Percentiles rank a stretch among this genome's conserved stretches.
phyloP scores from a whole-genome alignment of 2,888 invertebrate species.

The Phortica okadai region DNA sequence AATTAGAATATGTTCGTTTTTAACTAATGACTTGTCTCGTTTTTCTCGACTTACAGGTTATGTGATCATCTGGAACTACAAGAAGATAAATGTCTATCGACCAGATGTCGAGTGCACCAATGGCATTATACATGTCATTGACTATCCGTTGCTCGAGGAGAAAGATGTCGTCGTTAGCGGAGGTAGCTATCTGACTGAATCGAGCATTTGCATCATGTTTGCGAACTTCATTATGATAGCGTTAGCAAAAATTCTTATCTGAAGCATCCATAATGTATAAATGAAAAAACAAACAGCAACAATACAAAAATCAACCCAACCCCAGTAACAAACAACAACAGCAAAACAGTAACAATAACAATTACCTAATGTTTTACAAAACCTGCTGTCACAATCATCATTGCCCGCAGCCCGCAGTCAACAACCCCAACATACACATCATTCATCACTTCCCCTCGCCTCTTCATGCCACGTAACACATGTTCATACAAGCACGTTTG shows the following conservation, averaged over 20 bases:
- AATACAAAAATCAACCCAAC: constrained; percentile 41
- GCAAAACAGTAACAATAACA: constrained; percentile 19
- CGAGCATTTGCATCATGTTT: constrained; percentile 75
- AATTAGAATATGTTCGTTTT: not conserved
- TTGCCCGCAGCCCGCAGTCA: not conserved
- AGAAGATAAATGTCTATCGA: constrained; percentile 89
- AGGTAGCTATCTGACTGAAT: constrained; percentile 75
- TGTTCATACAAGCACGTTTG: not conserved
- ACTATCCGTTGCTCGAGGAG: constrained; percentile 88
- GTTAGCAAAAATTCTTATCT: constrained; percentile 75
- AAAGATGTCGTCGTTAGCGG: constrained; percentile 85
- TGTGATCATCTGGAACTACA: constrained; percentile 89
- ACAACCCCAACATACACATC: not conserved
- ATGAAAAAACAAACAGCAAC: constrained; percentile 37
- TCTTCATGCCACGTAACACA: not conserved
- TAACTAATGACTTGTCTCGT: not conserved
- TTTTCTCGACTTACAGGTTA: constrained; percentile 80
- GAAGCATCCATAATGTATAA: constrained; percentile 51
- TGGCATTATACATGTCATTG: constrained; percentile 96
- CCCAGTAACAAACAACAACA: not conserved
- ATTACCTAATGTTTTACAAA: not conserved
- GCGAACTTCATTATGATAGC: constrained; percentile 76
- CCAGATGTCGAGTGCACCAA: constrained; percentile 97
- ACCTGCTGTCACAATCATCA: not conserved
- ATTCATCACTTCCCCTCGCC: not conserved